Percentiles rank a stretch among this genome's conserved stretches.
Evolutionary conservation across 2,797 vertebrate genomes (phyloP).

Genomic region (Pseudomugil tenellus): DNA sequence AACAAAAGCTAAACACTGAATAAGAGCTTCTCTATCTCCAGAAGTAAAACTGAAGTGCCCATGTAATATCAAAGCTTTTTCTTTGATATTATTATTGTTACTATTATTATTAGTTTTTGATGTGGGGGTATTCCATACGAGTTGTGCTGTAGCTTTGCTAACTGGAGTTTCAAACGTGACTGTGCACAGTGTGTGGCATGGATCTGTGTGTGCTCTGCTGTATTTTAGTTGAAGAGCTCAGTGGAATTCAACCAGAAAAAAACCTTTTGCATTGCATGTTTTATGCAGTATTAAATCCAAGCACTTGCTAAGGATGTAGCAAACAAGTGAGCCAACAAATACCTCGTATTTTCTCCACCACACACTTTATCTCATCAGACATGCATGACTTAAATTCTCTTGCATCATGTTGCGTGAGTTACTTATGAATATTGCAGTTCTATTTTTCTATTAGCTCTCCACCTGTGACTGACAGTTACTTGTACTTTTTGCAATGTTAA

Average conservation of each 20-base stretch:
- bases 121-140: slow-evolving; percentile 63
- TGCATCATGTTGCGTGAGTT: slow-evolving; percentile 78
- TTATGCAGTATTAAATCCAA: slow-evolving; percentile 71
- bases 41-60: slow-evolving; percentile 59
- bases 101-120: slow-evolving; percentile 27
- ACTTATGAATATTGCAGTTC: slow-evolving; percentile 69
- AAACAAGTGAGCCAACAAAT: slow-evolving; percentile 77
- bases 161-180: slow-evolving; percentile 74
- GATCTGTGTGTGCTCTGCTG: slow-evolving; percentile 74
- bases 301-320: slow-evolving; percentile 81
- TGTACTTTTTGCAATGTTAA: slow-evolving; percentile 59
- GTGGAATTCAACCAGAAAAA: slow-evolving; percentile 53
- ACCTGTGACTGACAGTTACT: slow-evolving; percentile 52
- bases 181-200: slow-evolving; percentile 81
- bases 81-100: slow-evolving; percentile 40
- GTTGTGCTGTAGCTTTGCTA: slow-evolving; percentile 80
- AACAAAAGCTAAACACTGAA: slow-evolving; percentile 29
- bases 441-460: slow-evolving; percentile 78
- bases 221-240: slow-evolving; percentile 66
- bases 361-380: slow-evolving; percentile 66
- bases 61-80: slow-evolving; percentile 46
- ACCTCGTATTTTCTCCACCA: slow-evolving; percentile 76
- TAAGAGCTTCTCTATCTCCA: slow-evolving; percentile 30
- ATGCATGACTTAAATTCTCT: slow-evolving; percentile 81
- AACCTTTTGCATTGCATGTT: slow-evolving; percentile 76